Conservation (phyloP, 2,797 vertebrate genomes). For the Liasis olivaceus region DNA sequence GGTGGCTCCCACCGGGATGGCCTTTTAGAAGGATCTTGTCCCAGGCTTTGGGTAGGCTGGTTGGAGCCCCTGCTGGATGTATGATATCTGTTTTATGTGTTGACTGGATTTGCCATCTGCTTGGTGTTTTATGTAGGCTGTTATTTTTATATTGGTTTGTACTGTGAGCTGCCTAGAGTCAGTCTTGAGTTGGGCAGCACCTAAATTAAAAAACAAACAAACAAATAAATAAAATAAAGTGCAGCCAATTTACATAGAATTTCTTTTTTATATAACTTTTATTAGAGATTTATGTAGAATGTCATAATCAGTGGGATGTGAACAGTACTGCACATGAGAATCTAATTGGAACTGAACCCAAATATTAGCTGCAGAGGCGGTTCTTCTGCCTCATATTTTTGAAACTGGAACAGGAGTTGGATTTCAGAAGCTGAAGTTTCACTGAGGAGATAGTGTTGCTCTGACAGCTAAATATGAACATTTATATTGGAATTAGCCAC, state of each 20-base stretch:
- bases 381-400: neutral
- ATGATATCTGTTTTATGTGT: neutral
- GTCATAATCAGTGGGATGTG: neutral
- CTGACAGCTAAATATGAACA: neutral
- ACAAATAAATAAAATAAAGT: neutral
- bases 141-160: neutral
- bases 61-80: neutral
- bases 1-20: neutral
- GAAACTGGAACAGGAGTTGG: neutral
- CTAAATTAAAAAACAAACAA: neutral
- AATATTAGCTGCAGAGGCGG: neutral
- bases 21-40: neutral
- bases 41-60: neutral
- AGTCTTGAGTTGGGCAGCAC: neutral
- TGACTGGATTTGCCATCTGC: neutral
- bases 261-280: neutral
- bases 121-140: neutral
- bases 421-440: neutral
- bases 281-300: neutral
- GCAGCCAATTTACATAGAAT: neutral
- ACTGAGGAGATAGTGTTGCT: neutral
- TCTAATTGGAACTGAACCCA: neutral
- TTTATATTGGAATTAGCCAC: neutral
- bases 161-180: neutral
- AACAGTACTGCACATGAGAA: too few relatives aligned